Conservation (phyloP, 2,113 vertebrate species). For the Megaceryle maxima region DNA sequence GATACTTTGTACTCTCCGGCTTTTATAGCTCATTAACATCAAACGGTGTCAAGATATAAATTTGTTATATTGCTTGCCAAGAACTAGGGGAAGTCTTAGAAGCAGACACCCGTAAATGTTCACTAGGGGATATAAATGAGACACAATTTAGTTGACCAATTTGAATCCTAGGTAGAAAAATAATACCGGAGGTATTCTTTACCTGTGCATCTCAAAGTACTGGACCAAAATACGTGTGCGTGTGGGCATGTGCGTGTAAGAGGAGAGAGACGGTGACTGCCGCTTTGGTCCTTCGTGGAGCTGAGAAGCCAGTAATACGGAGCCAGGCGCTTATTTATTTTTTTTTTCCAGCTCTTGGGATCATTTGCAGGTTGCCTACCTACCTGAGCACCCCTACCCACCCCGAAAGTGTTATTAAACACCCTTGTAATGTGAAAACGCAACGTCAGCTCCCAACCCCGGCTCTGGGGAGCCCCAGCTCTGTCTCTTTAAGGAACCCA, state of each 20-base stretch:
- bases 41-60: neutral
- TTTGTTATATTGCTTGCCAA: neutral
- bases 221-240: fast-evolving
- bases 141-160: fast-evolving
- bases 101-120: neutral
- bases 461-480: neutral
- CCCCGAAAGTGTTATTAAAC: neutral
- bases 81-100: neutral
- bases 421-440: neutral
- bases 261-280: neutral
- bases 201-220: neutral
- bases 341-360: neutral
- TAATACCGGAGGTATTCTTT: neutral
- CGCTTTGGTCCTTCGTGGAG: neutral
- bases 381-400: neutral
- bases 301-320: neutral
- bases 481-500: constrained; percentile 73
- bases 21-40: constrained; percentile 22
- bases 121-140: neutral
- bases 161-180: neutral
- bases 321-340: neutral
- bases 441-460: neutral
- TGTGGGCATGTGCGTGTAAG: neutral
- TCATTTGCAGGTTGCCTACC: neutral
- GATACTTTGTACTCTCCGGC: neutral